Base-by-base conservation (phyloP, 2,797 vertebrate genomes). In the Sebastes oblongus region DNA sequence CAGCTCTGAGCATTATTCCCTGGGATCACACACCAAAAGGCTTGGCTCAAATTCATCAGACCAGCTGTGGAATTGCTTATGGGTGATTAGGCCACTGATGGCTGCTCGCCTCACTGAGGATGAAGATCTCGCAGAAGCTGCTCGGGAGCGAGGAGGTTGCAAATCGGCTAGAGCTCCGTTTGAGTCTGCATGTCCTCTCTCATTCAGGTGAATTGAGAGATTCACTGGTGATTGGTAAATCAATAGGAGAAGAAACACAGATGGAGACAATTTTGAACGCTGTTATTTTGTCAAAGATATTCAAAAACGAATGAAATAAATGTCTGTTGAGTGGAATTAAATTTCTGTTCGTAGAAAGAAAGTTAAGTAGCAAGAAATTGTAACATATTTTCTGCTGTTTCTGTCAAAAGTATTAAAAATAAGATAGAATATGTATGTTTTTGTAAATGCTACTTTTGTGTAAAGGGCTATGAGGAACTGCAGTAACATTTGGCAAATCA, bases 1-100 rank as follows among this genome's bases (percentile, higher is more conserved):
- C 83, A 84, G 87, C 82, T 85, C 83, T 54, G 80, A 88, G 88
- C 71, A 77, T 86, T 88, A 89, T 88, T 93, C 86, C 80, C 82
- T 55, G 68, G 82, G 88, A 91, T 91, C 84, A 74, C 80, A 78
- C 85, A 80, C 82, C 83, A 83, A 87, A 89, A 84, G 78, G 80
- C 80, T 86, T 78, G 89, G 93, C 85, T 89, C 70, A 90, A 92
- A 93, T 94, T 91, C 82, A 90, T 92, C 88, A 87, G 86, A 91
- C 87, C 93, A 88, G 88, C 92, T 89, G 88, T 79, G 86, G 85
- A 89, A 90, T 91, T 79, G 88, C 86, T 84, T 68, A 88, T 82
- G 88, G 87, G 88, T 91, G 93, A 95, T 95, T 95, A 94, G 85
- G 85, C 90, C 83, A 84, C 75, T 87, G 89, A 94, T 91, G 78